Evolutionary conservation across 2,113 vertebrate species (phyloP).

Genomic region (Corythoichthys haematopterus): DNA sequence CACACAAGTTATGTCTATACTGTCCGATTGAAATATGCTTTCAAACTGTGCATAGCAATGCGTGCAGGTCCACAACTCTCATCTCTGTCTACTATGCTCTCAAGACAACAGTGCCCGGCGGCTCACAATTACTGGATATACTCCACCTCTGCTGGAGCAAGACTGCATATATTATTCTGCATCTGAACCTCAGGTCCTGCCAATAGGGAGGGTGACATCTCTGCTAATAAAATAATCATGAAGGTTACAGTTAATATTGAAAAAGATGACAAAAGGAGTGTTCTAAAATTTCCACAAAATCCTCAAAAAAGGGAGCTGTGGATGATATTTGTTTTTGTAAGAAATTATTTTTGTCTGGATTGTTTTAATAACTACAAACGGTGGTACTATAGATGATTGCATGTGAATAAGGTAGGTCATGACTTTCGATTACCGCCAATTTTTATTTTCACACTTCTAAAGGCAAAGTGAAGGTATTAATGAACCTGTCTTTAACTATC

Average conservation of each 20-base stretch:
- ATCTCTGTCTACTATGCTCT: slow-evolving; percentile 45
- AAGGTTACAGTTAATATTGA: slow-evolving; percentile 13
- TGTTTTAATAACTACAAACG: neutral
- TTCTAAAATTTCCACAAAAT: neutral
- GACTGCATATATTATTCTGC: slow-evolving; percentile 57
- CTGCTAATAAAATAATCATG: slow-evolving; percentile 52
- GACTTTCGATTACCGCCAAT: neutral
- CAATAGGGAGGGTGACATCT: slow-evolving; percentile 39
- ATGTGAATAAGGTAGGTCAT: neutral
- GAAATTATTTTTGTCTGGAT: neutral
- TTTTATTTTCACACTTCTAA: slow-evolving; percentile 2
- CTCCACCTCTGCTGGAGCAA: slow-evolving; percentile 42
- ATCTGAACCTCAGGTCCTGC: slow-evolving; percentile 43
- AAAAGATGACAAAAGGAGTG: slow-evolving; percentile 17
- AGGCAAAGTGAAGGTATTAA: slow-evolving; percentile 17
- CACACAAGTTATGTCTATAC: slow-evolving; percentile 36
- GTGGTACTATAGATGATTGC: neutral
- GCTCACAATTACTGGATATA: slow-evolving; percentile 49
- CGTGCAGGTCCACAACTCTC: slow-evolving; percentile 35
- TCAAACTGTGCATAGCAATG: slow-evolving; percentile 49
- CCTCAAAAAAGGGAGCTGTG: neutral
- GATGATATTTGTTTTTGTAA: neutral
- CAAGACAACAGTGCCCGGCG: slow-evolving; percentile 42
- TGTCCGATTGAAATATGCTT: slow-evolving; percentile 30
- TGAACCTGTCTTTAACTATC: slow-evolving; percentile 20